A percentile compares a stretch with the other conserved stretches of the same genome.
These are phyloP conservation scores for Podarcis lilfordi DNA, from an alignment of 2,797 vertebrate species.

Conservation along the genomic window DNA sequence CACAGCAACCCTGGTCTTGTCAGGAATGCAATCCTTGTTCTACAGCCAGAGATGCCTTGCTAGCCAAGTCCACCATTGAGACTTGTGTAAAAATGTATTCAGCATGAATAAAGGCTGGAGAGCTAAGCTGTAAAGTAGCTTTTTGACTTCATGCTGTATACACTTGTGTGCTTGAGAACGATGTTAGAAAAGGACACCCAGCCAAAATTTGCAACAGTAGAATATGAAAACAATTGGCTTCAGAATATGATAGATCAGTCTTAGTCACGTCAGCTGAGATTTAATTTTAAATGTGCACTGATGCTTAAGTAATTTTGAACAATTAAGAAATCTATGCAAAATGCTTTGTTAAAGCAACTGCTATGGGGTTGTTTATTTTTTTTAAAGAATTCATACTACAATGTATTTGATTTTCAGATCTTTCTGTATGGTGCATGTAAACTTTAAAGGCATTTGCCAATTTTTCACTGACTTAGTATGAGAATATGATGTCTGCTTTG, in stretches of 20 bases:
- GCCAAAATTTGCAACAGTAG: slow-evolving; percentile 36
- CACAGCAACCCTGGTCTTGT: too few species aligned
- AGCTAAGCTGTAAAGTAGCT: rapidly evolving
- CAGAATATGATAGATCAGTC: slow-evolving; percentile 61
- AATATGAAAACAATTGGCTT: slow-evolving; percentile 58
- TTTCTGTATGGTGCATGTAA: slow-evolving; percentile 6
- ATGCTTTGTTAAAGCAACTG: slow-evolving; percentile 64
- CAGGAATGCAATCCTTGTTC: not conserved
- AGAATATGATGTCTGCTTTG: slow-evolving; percentile 17
- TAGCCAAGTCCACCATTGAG: not conserved
- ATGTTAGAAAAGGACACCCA: slow-evolving; percentile 38
- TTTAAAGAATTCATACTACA: slow-evolving; percentile 15
- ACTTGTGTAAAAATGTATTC: not conserved
- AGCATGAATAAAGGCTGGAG: not conserved
- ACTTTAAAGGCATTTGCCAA: slow-evolving; percentile 29
- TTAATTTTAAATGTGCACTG: slow-evolving; percentile 36
- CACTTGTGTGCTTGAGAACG: slow-evolving; percentile 17
- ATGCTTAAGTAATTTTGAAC: slow-evolving; percentile 66
- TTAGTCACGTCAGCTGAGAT: slow-evolving; percentile 57
- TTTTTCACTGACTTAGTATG: slow-evolving; percentile 24
- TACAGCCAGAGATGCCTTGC: not conserved
- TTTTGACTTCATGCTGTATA: slow-evolving; percentile 39
- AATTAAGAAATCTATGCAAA: slow-evolving; percentile 65
- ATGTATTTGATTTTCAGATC: slow-evolving; percentile 29
- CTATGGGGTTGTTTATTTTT: slow-evolving; percentile 5